Evolutionary conservation across 2,888 invertebrate genomes (phyloP).

Genomic region (Therioaphis trifolii): DNA sequence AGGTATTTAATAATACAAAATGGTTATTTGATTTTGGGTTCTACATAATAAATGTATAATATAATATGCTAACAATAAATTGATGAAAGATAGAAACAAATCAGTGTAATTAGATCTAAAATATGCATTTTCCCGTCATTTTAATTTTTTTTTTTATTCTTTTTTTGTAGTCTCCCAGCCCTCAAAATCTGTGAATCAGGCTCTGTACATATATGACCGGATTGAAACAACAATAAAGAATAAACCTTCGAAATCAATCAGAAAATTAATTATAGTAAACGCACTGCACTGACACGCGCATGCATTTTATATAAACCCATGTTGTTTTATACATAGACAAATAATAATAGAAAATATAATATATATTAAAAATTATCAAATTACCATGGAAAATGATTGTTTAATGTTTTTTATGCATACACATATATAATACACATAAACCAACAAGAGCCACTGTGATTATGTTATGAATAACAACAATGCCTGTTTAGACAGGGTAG

Average conservation of each 20-base stretch:
- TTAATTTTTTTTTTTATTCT: no score
- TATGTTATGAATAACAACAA: constrained; percentile 57
- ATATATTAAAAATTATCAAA: constrained; percentile 19
- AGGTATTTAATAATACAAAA: no score
- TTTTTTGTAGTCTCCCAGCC: no score
- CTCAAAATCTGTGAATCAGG: no score
- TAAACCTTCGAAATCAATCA: background rate
- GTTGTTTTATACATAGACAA: background rate
- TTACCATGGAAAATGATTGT: constrained; percentile 10
- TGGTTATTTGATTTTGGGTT: no score
- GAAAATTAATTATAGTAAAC: background rate
- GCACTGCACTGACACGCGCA: background rate
- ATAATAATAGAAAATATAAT: background rate
- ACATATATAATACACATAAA: constrained; percentile 7
- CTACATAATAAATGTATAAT: no score
- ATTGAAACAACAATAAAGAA: background rate
- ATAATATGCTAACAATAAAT: no score
- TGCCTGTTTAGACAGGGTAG: constrained; percentile 40
- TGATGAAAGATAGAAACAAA: no score
- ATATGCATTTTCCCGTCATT: no score
- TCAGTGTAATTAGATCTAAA: no score
- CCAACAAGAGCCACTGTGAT: constrained; percentile 5
- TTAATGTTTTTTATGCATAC: background rate
- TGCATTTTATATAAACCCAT: background rate
- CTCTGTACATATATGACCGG: no score